Base-by-base conservation (phyloP, 1,140 invertebrate species). In the Diachasmimorpha longicaudata region DNA sequence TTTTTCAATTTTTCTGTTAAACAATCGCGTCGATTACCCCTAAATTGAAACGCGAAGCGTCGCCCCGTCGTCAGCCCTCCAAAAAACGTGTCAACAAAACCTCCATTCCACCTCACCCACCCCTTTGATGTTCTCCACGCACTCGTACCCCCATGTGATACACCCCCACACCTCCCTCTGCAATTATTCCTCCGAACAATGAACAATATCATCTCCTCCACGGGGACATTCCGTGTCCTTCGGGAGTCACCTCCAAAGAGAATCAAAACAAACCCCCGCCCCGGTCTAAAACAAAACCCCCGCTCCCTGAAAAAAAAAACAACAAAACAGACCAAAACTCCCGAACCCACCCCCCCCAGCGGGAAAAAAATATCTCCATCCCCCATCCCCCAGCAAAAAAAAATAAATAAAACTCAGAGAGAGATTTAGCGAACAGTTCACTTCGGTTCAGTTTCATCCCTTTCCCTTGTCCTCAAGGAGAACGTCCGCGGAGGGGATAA, bases 401-500 rank as follows among this genome's bases (percentile, higher is more conserved):
- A 25, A 31, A 23, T 19, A 25, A 31, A 23, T 14, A 46, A 70
- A 70, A 8, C 67, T 70, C 4, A 16, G 10, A 42, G 23, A 48
- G 39, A 70, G 14, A 36, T 72, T 36, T 72, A 70, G 58, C 23
- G 23, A 63, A 63, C 58, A 63, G 19, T 63, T 63, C 58, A 52
- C 9, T 52, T 52, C 48, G 11, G 39, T 42, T 42, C 39, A 63
- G 58, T 25, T 63, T 63, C 58, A 23, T 63, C 23, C 19, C 31
- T 63, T 63, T 63, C 19, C 58, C 19, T 63, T 63, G 66, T 68
- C 66, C 23, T 25, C 11, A 25, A 25, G 19, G 14, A 19, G 0
- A 68, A 44, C 46, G 44, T 44, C 46, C 21, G 23, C 23, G 23
- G 74, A 25, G 46, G 69, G 55, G 19, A 82, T 84, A 81, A 81